Conservation (phyloP, 2,888 invertebrate species). For the Nycteola revayana region DNA sequence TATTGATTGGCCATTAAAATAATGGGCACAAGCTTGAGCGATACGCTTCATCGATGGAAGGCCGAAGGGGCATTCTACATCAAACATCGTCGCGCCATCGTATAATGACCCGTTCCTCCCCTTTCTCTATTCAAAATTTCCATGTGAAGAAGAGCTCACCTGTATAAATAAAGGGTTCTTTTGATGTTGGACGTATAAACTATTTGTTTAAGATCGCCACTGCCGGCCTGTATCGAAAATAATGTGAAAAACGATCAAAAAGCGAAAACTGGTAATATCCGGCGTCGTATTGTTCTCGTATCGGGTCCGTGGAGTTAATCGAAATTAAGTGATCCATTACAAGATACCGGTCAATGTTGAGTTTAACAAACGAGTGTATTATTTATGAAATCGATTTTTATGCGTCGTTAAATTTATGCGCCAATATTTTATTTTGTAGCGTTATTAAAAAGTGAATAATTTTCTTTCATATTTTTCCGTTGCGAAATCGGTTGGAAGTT, state of each 20-base stretch:
- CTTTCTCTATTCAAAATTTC: constrained; percentile 18
- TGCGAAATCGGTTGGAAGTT: constrained; percentile 13
- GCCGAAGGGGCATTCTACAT: constrained; percentile 55
- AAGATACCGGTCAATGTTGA: constrained; percentile 63
- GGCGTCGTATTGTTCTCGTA: constrained; percentile 69
- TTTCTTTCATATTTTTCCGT: constrained; percentile 19
- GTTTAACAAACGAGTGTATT: constrained; percentile 62
- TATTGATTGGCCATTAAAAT: constrained; percentile 75
- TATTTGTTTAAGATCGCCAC: constrained; percentile 61
- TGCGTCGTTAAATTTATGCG: constrained; percentile 45
- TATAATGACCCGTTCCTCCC: constrained; percentile 20
- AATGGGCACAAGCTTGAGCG: constrained; percentile 63
- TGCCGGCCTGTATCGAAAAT: constrained; percentile 52
- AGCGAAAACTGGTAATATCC: constrained; percentile 77
- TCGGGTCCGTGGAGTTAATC: constrained; percentile 63
- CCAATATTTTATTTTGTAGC: constrained; percentile 27
- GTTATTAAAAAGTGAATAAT: constrained; percentile 26
- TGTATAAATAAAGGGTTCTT: constrained; percentile 30
- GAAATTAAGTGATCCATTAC: constrained; percentile 81
- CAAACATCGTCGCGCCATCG: constrained; percentile 38
- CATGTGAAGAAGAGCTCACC: constrained; percentile 16
- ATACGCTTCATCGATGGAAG: constrained; percentile 54
- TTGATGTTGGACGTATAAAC: constrained; percentile 38
- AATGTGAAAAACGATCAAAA: constrained; percentile 68
- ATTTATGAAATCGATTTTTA: constrained; percentile 69